These are phyloP conservation scores for Huso huso DNA, from an alignment of 2,797 vertebrate genomes.

Conservation along the genomic window DNA sequence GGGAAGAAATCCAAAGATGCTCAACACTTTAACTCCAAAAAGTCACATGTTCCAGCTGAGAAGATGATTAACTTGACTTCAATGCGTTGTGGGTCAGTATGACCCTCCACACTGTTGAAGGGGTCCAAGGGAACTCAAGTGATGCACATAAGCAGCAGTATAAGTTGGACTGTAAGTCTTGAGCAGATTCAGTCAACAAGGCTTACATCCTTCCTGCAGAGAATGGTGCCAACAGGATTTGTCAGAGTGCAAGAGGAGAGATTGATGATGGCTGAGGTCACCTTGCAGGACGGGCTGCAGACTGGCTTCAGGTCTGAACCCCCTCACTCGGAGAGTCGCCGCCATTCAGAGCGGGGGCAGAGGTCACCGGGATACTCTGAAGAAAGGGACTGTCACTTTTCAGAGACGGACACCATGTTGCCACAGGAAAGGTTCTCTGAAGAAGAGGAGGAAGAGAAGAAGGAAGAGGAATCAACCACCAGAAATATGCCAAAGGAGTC, in stretches of 20 bases:
- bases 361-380: slow-evolving; percentile 60
- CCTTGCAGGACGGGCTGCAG: slow-evolving; percentile 60
- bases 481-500: slow-evolving; percentile 84
- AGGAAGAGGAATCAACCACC: slow-evolving; percentile 3
- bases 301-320: slow-evolving; percentile 54
- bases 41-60: neutral
- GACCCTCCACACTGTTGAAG: slow-evolving; percentile 53
- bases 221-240: slow-evolving; percentile 85
- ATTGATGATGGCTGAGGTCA: slow-evolving; percentile 70
- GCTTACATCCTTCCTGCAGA: slow-evolving; percentile 70
- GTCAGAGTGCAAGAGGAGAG: slow-evolving; percentile 83
- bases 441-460: slow-evolving; percentile 46
- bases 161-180: slow-evolving; percentile 67
- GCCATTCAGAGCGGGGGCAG: slow-evolving; percentile 42
- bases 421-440: slow-evolving; percentile 56
- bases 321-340: slow-evolving; percentile 36
- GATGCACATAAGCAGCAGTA: slow-evolving; percentile 48
- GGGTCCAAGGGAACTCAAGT: slow-evolving; percentile 49
- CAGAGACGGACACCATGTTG: slow-evolving; percentile 78
- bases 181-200: slow-evolving; percentile 68
- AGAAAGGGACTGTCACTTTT: slow-evolving; percentile 50
- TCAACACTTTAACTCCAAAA: no score
- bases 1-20: no score
- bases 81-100: slow-evolving; percentile 36
- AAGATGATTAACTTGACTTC: neutral